phyloP scores from a whole-genome alignment of 2,888 invertebrate genomes.

The Parascotia fuliginaria region DNA sequence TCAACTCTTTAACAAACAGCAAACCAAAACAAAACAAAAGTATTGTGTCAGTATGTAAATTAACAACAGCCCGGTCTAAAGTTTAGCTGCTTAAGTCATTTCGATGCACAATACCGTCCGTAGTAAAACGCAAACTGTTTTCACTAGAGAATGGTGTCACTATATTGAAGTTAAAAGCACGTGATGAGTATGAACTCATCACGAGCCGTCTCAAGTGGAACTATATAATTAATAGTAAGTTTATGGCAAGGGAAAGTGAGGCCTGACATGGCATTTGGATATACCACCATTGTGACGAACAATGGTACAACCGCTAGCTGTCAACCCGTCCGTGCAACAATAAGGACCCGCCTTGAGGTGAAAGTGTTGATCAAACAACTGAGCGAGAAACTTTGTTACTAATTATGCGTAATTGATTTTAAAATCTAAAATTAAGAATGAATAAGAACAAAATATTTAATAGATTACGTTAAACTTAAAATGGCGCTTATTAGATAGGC shows the following conservation, averaged over 20 bases:
- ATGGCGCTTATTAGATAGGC: too few relatives aligned
- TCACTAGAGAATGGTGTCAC: constrained; percentile 2
- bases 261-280: constrained; percentile 55
- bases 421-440: constrained; percentile 3
- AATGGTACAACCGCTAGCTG: constrained; percentile 53
- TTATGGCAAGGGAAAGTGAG: constrained; percentile 54
- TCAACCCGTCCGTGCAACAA: constrained; percentile 45
- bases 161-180: constrained; percentile 9
- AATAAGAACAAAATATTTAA: neutral
- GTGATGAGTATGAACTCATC: too few relatives aligned
- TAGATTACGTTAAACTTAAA: too few relatives aligned
- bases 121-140: neutral
- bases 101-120: too few relatives aligned
- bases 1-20: too few relatives aligned
- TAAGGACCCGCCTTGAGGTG: constrained; percentile 49
- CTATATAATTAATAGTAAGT: constrained; percentile 41
- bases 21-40: too few relatives aligned
- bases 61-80: too few relatives aligned
- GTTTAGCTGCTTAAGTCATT: too few relatives aligned
- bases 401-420: constrained; percentile 27
- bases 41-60: too few relatives aligned
- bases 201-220: constrained; percentile 22
- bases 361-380: constrained; percentile 48
- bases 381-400: constrained; percentile 15
- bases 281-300: constrained; percentile 63